Evolutionary conservation across 2,797 vertebrate species (phyloP).

Genomic region (Brotula barbata): DNA sequence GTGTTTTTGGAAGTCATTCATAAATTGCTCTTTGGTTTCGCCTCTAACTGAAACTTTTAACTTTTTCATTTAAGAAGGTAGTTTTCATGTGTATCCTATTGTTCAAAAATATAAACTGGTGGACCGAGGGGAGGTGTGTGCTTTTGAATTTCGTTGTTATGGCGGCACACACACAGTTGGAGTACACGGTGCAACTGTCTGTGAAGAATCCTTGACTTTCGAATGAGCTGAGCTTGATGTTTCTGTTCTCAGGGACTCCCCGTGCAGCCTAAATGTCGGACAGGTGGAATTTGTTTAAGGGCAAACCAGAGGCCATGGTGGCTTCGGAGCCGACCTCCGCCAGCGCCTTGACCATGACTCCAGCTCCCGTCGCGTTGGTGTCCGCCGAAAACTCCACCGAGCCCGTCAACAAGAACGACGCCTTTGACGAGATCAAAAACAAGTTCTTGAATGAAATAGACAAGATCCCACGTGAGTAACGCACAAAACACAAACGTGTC

Average conservation of each 20-base stretch:
- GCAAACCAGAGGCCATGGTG: slow-evolving; percentile 78
- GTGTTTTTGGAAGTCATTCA: neutral
- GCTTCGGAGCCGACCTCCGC: slow-evolving; percentile 75
- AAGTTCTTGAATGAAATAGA: slow-evolving; percentile 94
- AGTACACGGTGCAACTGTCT: neutral
- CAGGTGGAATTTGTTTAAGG: slow-evolving; percentile 79
- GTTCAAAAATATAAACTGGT: too few species aligned
- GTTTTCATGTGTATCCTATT: neutral
- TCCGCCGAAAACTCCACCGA: slow-evolving; percentile 85
- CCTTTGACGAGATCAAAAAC: slow-evolving; percentile 88
- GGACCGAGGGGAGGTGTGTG: too few species aligned
- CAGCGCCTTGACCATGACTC: slow-evolving; percentile 70
- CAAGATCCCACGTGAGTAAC: slow-evolving; percentile 91
- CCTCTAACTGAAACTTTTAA: too few species aligned
- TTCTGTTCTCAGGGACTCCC: slow-evolving; percentile 62
- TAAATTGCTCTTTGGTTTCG: neutral
- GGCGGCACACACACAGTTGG: too few species aligned
- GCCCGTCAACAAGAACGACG: slow-evolving; percentile 83
- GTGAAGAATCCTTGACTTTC: neutral
- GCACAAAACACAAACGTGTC: slow-evolving; percentile 15
- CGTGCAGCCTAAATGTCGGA: slow-evolving; percentile 70
- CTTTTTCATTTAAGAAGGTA: neutral
- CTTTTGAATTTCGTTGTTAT: too few species aligned
- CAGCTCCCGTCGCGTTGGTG: slow-evolving; percentile 71
- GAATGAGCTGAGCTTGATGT: neutral